These are phyloP conservation scores for Oligia strigilis DNA, from an alignment of 2,888 invertebrate species.

Conservation along the genomic window DNA sequence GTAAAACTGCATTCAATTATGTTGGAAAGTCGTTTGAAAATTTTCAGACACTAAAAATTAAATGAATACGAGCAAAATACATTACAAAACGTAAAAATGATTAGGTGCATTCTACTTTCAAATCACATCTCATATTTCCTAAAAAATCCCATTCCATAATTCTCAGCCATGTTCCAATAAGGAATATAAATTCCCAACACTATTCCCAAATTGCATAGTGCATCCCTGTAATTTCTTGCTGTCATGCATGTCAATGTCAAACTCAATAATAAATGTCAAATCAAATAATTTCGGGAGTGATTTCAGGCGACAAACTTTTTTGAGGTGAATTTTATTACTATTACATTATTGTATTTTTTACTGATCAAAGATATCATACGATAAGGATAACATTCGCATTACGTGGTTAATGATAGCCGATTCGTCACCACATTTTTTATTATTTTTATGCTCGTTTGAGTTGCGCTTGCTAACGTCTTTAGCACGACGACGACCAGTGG, in stretches of 20 bases:
- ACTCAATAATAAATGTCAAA: not conserved
- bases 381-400: constrained; percentile 54
- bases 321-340: constrained; percentile 19
- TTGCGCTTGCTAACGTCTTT: constrained; percentile 41
- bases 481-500: constrained; percentile 68
- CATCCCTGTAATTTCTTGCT: not conserved
- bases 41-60: not conserved
- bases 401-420: constrained; percentile 50
- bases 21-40: not conserved
- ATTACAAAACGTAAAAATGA: not conserved
- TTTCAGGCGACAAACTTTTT: constrained; percentile 24
- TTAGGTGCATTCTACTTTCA: not conserved
- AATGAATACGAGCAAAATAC: not conserved
- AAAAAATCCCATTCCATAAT: not conserved
- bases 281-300: not conserved
- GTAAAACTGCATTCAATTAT: not conserved
- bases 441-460: constrained; percentile 41
- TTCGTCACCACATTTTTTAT: constrained; percentile 57
- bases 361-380: constrained; percentile 34
- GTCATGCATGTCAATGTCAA: constrained; percentile 1
- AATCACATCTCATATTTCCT: too few species aligned
- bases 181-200: not conserved
- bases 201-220: not conserved
- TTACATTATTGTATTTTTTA: constrained; percentile 2
- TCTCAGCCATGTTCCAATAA: not conserved